A percentile compares a stretch with the other conserved stretches of the same genome.
phyloP scores from a whole-genome alignment of 2,797 vertebrate species.

The Simalia tracyae region DNA sequence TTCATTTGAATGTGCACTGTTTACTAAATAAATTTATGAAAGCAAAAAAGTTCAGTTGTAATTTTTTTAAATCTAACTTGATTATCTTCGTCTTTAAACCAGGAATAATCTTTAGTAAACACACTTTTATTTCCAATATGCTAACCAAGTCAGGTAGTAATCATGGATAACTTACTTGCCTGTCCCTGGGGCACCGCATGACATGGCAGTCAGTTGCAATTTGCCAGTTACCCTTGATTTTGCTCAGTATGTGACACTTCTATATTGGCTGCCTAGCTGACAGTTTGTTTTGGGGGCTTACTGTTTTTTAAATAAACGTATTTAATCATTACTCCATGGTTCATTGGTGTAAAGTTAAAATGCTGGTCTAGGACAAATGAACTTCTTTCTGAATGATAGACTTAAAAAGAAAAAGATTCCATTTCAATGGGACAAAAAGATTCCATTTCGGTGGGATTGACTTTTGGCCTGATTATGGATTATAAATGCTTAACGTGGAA shows the following conservation, averaged over 20 bases:
- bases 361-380: too few relatives aligned
- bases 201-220: too few relatives aligned
- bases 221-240: too few relatives aligned
- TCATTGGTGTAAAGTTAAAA: too few relatives aligned
- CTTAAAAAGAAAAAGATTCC: background rate
- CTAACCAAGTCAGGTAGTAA: too few relatives aligned
- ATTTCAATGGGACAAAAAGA: background rate
- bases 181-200: too few relatives aligned
- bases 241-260: too few relatives aligned
- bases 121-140: background rate
- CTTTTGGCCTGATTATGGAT: background rate
- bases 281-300: too few relatives aligned
- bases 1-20: slow-evolving; percentile 66
- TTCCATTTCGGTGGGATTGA: background rate
- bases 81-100: background rate
- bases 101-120: background rate
- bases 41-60: background rate
- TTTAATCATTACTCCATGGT: too few relatives aligned
- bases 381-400: background rate
- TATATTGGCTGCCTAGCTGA: too few relatives aligned
- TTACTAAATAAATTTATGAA: slow-evolving; percentile 69
- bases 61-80: background rate
- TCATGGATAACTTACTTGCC: too few relatives aligned
- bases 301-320: too few relatives aligned
- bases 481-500: background rate